Percentiles rank a stretch among this genome's conserved stretches.
Conservation (phyloP, 2,888 invertebrate genomes). For the Oligia fasciuncula region DNA sequence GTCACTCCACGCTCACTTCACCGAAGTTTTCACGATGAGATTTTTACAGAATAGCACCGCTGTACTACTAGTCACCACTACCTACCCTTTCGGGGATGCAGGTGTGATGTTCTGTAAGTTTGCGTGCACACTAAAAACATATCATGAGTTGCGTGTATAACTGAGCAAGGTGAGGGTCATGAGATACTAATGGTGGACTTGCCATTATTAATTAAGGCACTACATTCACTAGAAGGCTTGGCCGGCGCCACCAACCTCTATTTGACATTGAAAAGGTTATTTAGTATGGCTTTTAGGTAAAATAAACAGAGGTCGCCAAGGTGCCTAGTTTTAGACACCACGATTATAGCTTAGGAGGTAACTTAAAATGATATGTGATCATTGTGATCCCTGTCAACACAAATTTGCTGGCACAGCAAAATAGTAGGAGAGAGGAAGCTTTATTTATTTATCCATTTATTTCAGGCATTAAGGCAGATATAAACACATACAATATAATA, state of each 20-base stretch:
- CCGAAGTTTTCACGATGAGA: too few species aligned
- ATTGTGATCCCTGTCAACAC: too few species aligned
- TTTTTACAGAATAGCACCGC: too few species aligned
- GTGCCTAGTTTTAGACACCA: not conserved
- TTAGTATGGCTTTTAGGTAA: not conserved
- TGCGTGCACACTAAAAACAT: constrained; percentile 24
- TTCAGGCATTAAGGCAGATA: too few species aligned
- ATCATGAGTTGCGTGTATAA: constrained; percentile 36
- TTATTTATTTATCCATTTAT: too few species aligned
- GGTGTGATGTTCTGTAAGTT: not conserved
- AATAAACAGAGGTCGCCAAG: not conserved
- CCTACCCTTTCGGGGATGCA: not conserved
- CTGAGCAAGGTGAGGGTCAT: constrained; percentile 25
- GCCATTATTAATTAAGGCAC: constrained; percentile 24
- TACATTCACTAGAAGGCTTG: constrained; percentile 40
- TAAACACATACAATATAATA: too few species aligned
- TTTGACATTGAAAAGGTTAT: constrained; percentile 18
- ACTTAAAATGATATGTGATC: too few species aligned
- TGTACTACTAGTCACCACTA: not conserved
- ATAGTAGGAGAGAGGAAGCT: too few species aligned
- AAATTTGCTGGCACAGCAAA: too few species aligned
- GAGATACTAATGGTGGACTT: constrained; percentile 9
- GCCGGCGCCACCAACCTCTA: constrained; percentile 4
- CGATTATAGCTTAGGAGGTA: too few species aligned
- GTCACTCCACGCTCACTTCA: too few species aligned